Conservation (phyloP, 1,140 invertebrate species). For the Probaryconus sp. region DNA sequence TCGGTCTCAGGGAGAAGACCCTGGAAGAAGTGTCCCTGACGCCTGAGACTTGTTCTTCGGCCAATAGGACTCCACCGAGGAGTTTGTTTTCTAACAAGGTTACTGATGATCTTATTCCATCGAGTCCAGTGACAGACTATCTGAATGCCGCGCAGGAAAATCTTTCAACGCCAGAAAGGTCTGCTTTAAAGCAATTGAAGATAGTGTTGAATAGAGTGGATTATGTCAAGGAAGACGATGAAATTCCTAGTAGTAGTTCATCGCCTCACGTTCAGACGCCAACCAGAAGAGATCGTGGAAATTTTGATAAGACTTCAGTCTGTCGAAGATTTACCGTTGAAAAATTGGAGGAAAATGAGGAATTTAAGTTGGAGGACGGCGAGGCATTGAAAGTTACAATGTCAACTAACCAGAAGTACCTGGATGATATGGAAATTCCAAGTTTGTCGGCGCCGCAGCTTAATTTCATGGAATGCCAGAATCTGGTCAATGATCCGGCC, state of each 20-base stretch:
- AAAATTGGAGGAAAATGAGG: conserved; percentile 35
- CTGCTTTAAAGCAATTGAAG: no score
- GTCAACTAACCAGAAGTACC: conserved; percentile 40
- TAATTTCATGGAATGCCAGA: conserved; percentile 21
- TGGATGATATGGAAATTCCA: conserved; percentile 60
- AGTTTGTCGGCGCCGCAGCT: conserved; percentile 18
- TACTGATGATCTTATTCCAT: no score
- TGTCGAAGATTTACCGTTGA: conserved; percentile 34
- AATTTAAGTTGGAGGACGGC: conserved; percentile 30
- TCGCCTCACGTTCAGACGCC: no score
- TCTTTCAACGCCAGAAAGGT: no score
- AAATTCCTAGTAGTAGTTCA: no score
- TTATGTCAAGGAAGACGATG: no score
- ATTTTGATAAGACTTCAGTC: background rate
- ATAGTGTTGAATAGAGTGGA: no score
- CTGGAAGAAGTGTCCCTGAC: conserved; percentile 74
- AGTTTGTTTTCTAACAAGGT: background rate
- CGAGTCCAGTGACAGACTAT: no score
- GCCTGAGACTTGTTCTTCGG: conserved; percentile 60
- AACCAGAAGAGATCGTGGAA: background rate
- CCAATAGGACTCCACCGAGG: background rate
- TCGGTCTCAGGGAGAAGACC: conserved; percentile 73
- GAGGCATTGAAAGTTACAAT: conserved; percentile 37
- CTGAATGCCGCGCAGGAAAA: no score
- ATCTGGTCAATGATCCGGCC: conserved; percentile 6